phyloP scores from a whole-genome alignment of 1,140 invertebrate genomes.

The Muscidifurax raptorellus region DNA sequence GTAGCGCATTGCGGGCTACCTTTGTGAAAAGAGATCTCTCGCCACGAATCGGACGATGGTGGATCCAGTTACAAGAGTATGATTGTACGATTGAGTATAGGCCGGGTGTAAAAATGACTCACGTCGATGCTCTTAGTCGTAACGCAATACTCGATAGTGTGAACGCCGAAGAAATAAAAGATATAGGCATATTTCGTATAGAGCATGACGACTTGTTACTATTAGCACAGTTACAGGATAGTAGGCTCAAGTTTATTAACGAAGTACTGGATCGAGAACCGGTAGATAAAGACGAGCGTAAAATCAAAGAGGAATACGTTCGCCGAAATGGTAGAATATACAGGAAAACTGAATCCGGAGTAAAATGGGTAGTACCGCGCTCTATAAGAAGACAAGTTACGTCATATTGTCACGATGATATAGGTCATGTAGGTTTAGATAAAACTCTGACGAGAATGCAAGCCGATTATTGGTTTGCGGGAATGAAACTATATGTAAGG shows the following conservation, averaged over 20 bases:
- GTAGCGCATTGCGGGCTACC: conserved; percentile 57
- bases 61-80: conserved; percentile 61
- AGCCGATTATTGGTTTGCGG: too few relatives aligned
- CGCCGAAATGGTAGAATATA: too few relatives aligned
- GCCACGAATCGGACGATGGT: conserved; percentile 62
- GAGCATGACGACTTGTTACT: neutral
- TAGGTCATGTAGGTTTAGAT: too few relatives aligned
- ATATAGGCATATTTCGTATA: neutral
- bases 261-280: too few relatives aligned
- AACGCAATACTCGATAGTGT: conserved; percentile 58
- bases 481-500: conserved; percentile 56
- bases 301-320: too few relatives aligned
- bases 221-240: neutral
- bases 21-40: conserved; percentile 58
- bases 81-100: conserved; percentile 61
- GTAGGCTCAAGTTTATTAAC: neutral
- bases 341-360: too few relatives aligned
- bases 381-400: too few relatives aligned
- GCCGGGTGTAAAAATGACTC: conserved; percentile 60
- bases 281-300: too few relatives aligned
- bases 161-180: neutral
- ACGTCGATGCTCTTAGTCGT: conserved; percentile 68
- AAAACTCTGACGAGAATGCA: too few relatives aligned
- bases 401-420: too few relatives aligned
- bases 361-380: too few relatives aligned